Conservation (phyloP, 2,113 vertebrate species). For the Ameiurus melas region DNA sequence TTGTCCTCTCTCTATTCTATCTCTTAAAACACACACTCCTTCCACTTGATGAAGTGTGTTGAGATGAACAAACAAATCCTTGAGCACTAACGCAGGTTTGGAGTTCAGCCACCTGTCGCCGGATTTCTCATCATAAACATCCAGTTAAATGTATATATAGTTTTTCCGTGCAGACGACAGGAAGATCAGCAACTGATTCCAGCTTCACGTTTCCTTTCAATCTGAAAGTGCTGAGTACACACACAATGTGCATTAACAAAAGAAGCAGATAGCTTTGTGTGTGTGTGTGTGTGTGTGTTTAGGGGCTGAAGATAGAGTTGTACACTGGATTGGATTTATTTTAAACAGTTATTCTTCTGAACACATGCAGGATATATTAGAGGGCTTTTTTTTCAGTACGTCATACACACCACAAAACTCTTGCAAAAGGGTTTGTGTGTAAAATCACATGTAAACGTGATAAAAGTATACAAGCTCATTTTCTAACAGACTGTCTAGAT, state of each 20-base stretch:
- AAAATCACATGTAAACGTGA: too few relatives aligned
- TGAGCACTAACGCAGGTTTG: neutral
- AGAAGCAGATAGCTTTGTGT: neutral
- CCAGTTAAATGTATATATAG: neutral
- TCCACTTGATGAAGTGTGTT: neutral
- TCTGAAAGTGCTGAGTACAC: neutral
- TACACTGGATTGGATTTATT: conserved; percentile 40
- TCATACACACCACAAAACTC: neutral
- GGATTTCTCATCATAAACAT: neutral
- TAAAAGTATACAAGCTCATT: too few relatives aligned
- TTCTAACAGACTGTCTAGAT: too few relatives aligned
- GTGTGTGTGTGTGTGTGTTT: neutral
- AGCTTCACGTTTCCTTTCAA: neutral
- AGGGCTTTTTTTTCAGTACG: neutral
- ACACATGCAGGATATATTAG: neutral
- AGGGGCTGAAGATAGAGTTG: conserved; percentile 40
- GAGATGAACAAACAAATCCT: neutral
- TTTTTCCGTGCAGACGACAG: neutral
- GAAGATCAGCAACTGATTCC: neutral
- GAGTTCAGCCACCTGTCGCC: neutral
- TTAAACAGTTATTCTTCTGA: conserved; percentile 35
- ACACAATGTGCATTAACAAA: neutral
- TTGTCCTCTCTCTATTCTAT: conserved; percentile 34
- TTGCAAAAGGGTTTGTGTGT: neutral
- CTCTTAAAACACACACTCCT: neutral